Conservation (phyloP, 2,113 vertebrate genomes). For the Raja brachyura region DNA sequence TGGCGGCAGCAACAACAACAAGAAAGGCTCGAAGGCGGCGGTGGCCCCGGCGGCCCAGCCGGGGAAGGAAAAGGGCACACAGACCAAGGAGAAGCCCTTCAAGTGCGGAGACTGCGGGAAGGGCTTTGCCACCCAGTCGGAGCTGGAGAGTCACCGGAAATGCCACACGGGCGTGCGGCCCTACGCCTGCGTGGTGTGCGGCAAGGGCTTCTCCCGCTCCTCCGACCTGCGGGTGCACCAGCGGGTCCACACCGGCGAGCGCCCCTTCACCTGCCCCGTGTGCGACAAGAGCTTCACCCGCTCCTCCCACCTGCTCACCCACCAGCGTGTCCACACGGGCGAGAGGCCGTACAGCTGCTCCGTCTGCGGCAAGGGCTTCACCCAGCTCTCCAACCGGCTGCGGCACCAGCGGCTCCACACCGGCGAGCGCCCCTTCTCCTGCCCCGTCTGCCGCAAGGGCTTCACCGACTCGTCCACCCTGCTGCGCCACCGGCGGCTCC, state of each 20-base stretch:
- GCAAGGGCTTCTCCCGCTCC: neutral
- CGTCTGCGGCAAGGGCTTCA: slow-evolving; percentile 14
- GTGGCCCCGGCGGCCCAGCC: neutral
- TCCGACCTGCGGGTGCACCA: neutral
- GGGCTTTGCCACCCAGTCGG: neutral
- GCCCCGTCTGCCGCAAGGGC: slow-evolving; percentile 22
- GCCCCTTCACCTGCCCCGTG: slow-evolving; percentile 6
- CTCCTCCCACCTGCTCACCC: slow-evolving; percentile 8
- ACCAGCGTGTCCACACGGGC: slow-evolving; percentile 3
- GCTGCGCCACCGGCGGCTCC: neutral
- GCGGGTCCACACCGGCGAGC: neutral
- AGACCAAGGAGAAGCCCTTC: neutral
- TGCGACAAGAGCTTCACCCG: slow-evolving; percentile 23
- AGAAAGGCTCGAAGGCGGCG: neutral
- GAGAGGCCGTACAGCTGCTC: slow-evolving; percentile 22
- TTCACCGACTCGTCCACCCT: slow-evolving; percentile 17
- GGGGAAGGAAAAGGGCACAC: neutral
- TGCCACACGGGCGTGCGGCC: neutral
- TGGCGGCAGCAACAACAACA: neutral
- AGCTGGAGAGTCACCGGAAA: neutral
- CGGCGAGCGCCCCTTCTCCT: slow-evolving; percentile 5
- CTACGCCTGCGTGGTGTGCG: neutral
- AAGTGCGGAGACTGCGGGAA: neutral
- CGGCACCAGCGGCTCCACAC: slow-evolving; percentile 18
- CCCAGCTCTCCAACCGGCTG: slow-evolving; percentile 5